A percentile compares a stretch with the other conserved stretches of the same genome.
Conservation (phyloP, 2,797 vertebrate species). For the Odontamblyopus lacepedii region DNA sequence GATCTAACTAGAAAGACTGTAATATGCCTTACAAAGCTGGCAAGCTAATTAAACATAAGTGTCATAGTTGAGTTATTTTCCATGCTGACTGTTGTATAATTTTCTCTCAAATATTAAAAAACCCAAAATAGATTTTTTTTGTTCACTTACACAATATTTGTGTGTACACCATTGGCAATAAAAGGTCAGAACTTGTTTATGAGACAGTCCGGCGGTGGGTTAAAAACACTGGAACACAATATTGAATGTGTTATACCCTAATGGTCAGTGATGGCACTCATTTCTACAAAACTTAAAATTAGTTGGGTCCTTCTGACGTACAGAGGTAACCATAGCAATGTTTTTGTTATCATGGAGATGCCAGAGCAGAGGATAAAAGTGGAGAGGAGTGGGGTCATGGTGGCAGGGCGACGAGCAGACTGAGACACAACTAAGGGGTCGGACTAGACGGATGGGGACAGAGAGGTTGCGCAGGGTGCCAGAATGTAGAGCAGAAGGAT, state of each 20-base stretch:
- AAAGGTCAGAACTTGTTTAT: too few species aligned
- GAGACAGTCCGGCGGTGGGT: too few species aligned
- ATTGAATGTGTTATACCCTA: conserved; percentile 32
- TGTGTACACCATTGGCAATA: too few species aligned
- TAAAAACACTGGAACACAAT: too few species aligned
- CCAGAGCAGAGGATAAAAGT: conserved; percentile 30
- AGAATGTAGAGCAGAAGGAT: conserved; percentile 74
- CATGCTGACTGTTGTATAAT: too few species aligned
- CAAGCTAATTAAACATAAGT: conserved; percentile 53
- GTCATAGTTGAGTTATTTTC: conserved; percentile 40
- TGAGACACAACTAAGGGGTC: conserved; percentile 59
- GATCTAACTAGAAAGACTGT: conserved; percentile 13
- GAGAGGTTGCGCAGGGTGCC: conserved; percentile 66
- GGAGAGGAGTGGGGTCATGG: conserved; percentile 38
- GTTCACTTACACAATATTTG: conserved; percentile 35
- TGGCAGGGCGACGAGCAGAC: conserved; percentile 64
- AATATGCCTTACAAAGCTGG: conserved; percentile 41
- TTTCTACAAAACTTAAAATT: conserved; percentile 53
- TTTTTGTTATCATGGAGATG: conserved; percentile 51
- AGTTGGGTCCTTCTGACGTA: conserved; percentile 51
- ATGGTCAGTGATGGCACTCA: conserved; percentile 53
- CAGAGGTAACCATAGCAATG: conserved; percentile 52
- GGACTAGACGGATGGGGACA: conserved; percentile 60
- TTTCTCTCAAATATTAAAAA: neutral
- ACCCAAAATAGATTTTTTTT: neutral